These are phyloP conservation scores for Anoplolepis gracilipes DNA, from an alignment of 1,140 invertebrate genomes.

Conservation along the genomic window DNA sequence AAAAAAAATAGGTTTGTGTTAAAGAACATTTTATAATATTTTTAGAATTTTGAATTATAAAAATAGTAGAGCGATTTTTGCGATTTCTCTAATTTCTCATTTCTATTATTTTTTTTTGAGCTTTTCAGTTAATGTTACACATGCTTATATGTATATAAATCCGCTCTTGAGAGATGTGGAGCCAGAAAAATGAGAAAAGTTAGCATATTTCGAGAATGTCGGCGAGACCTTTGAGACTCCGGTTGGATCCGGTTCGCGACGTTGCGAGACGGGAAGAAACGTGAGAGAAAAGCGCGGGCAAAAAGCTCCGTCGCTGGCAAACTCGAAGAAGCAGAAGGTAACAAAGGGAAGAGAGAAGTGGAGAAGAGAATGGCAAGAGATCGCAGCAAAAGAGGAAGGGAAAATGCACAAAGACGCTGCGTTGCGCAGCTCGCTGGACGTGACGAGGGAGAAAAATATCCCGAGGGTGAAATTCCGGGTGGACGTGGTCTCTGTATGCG, in stretches of 20 bases:
- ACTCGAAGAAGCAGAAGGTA: conserved; percentile 22
- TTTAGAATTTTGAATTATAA: background rate
- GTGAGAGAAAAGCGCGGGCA: background rate
- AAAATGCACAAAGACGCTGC: conserved; percentile 69
- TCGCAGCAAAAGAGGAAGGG: conserved; percentile 12
- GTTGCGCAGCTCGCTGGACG: conserved; percentile 73
- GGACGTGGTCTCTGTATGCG: background rate
- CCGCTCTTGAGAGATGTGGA: conserved; percentile 2
- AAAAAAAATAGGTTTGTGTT: background rate
- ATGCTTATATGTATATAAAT: background rate
- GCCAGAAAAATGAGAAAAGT: conserved; percentile 15
- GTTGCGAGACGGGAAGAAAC: conserved; percentile 17
- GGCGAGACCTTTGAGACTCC: conserved; percentile 41
- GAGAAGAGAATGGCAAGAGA: conserved; percentile 33
- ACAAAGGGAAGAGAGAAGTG: conserved; percentile 23
- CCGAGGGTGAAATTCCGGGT: conserved; percentile 45
- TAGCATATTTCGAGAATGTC: conserved; percentile 53
- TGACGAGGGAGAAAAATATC: conserved; percentile 68
- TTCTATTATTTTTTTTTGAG: background rate
- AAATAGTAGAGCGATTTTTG: background rate
- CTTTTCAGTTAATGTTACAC: background rate
- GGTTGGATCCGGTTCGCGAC: conserved; percentile 20
- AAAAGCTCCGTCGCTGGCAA: conserved; percentile 20
- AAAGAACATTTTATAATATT: background rate
- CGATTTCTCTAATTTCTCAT: background rate